Percentiles rank a stretch among this genome's conserved stretches.
These are phyloP conservation scores for Indri indri DNA, from an alignment of 2,113 vertebrate genomes.

Conservation along the genomic window DNA sequence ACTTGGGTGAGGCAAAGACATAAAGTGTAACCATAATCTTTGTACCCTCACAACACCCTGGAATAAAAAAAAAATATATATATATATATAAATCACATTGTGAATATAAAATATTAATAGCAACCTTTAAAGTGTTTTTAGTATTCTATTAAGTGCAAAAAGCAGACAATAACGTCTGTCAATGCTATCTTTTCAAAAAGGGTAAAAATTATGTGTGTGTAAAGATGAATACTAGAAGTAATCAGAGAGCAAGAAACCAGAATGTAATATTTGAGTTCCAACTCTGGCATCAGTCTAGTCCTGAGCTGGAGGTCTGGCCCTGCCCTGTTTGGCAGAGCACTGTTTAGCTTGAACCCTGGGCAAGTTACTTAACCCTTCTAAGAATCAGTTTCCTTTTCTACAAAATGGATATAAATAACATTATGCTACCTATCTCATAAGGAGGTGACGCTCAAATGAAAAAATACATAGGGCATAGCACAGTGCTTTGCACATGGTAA, in stretches of 20 bases:
- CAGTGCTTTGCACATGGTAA: background rate
- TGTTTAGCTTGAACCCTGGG: background rate
- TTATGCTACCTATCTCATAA: background rate
- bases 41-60: no score
- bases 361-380: background rate
- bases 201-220: background rate
- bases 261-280: background rate
- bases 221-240: background rate
- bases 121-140: background rate
- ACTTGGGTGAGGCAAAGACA: no score
- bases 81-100: no score
- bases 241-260: background rate
- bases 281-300: background rate
- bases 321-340: background rate
- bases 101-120: background rate
- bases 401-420: background rate
- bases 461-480: background rate
- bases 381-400: background rate
- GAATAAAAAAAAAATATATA: no score
- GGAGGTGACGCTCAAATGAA: background rate
- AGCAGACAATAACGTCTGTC: background rate
- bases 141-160: background rate
- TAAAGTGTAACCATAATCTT: no score
- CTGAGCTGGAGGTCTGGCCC: background rate
- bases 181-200: background rate